Evolutionary conservation across 2,888 invertebrate genomes (phyloP).

Genomic region (Liodrosophila aerea): DNA sequence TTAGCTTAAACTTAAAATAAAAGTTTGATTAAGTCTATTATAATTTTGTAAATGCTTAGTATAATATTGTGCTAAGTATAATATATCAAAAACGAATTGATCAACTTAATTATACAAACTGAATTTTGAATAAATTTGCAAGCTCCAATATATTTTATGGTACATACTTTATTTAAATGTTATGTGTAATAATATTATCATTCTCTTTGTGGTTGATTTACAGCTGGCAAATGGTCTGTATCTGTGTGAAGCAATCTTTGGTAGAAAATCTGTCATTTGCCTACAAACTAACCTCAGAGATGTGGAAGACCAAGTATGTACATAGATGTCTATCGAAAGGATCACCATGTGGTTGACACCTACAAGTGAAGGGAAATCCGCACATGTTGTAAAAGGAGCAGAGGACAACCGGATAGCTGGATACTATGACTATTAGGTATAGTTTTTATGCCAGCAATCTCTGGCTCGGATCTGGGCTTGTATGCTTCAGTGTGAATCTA

Average conservation of each 20-base stretch:
- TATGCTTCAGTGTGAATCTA: conserved; percentile 45
- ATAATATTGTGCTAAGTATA: too few species aligned
- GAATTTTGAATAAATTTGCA: too few species aligned
- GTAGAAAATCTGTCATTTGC: conserved; percentile 51
- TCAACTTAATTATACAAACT: too few species aligned
- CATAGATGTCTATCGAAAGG: conserved; percentile 55
- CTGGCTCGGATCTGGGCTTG: conserved; percentile 24
- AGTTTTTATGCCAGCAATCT: conserved; percentile 21
- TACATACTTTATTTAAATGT: too few species aligned
- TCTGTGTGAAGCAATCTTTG: conserved; percentile 47
- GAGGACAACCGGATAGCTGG: conserved; percentile 11
- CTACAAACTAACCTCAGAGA: conserved; percentile 36
- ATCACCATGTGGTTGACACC: conserved; percentile 71
- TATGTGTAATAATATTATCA: too few species aligned
- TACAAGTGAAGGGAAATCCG: conserved; percentile 62
- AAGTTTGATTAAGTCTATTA: too few species aligned
- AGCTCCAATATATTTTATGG: too few species aligned
- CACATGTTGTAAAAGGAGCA: conserved; percentile 59
- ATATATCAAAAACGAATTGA: too few species aligned
- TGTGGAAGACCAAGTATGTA: conserved; percentile 38
- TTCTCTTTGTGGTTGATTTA: too few species aligned
- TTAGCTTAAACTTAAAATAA: too few species aligned
- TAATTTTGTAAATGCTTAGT: too few species aligned
- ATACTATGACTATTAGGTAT: conserved; percentile 16
- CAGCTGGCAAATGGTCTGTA: too few species aligned